Evolutionary conservation across 53 echinoderm and acorn worm species (phyloP).

Genomic region (Mesocentrotus franciscanus): DNA sequence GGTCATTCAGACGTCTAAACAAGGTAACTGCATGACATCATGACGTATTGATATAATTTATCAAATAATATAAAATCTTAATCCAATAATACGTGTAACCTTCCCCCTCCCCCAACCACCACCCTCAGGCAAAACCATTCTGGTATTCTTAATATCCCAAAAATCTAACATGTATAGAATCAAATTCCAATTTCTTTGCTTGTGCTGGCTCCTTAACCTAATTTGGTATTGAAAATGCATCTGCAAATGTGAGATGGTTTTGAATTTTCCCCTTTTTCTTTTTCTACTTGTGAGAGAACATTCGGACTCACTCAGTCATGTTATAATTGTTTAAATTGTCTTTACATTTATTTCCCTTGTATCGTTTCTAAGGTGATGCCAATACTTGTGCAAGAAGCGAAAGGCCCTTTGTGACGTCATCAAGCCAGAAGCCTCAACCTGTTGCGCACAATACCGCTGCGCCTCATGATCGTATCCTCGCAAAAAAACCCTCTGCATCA

Average conservation of each 20-base stretch:
- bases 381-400: background rate
- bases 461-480: background rate
- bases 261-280: background rate
- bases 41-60: background rate
- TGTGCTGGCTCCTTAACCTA: background rate
- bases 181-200: background rate
- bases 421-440: background rate
- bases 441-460: background rate
- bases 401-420: background rate
- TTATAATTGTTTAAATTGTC: background rate
- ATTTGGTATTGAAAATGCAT: too few species aligned
- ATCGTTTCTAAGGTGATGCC: constrained; percentile 10
- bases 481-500: background rate
- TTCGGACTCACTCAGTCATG: background rate
- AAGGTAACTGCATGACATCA: background rate
- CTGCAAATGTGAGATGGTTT: too few species aligned
- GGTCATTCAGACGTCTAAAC: background rate
- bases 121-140: too few species aligned
- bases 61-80: background rate
- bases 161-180: background rate
- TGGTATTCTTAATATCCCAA: too few species aligned
- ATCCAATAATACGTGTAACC: background rate
- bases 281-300: background rate
- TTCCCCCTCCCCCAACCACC: background rate
- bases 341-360: background rate